Percentiles rank a stretch among this genome's conserved stretches.
These are phyloP conservation scores for Lingula anatina DNA, from an alignment of 2,888 invertebrate genomes.

Conservation along the genomic window DNA sequence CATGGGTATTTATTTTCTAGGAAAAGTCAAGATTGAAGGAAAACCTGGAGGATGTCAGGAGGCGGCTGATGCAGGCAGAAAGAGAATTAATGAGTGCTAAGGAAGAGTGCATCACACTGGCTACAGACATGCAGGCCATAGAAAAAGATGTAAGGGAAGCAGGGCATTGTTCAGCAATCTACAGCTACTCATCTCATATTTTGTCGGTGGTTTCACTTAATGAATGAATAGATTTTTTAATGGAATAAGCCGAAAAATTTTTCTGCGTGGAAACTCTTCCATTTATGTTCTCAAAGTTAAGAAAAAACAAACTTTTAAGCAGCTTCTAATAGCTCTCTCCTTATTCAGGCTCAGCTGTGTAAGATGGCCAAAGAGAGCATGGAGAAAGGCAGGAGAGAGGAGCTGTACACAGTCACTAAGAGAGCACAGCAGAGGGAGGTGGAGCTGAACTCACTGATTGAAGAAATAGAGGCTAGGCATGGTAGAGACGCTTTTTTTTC, in stretches of 20 bases:
- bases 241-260: no score
- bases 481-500: no score
- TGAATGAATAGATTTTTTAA: no score
- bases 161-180: not conserved
- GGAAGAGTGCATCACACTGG: conserved; percentile 45
- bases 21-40: conserved; percentile 27
- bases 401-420: conserved; percentile 32
- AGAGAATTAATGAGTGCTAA: conserved; percentile 43
- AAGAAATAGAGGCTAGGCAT: conserved; percentile 37
- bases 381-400: conserved; percentile 37
- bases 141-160: conserved; percentile 39
- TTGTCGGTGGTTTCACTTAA: no score
- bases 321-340: not conserved
- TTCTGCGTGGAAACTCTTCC: no score
- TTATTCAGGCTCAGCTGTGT: conserved; percentile 34
- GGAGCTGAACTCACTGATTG: conserved; percentile 34
- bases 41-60: conserved; percentile 36
- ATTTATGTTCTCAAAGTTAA: no score
- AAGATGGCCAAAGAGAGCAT: conserved; percentile 42
- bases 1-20: conserved; percentile 13
- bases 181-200: no score
- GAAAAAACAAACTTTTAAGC: no score
- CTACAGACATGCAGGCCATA: conserved; percentile 34
- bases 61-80: conserved; percentile 41
- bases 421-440: conserved; percentile 38